Evolutionary conservation across 2,797 vertebrate genomes (phyloP).

Genomic region (Enteromius argenteus): DNA sequence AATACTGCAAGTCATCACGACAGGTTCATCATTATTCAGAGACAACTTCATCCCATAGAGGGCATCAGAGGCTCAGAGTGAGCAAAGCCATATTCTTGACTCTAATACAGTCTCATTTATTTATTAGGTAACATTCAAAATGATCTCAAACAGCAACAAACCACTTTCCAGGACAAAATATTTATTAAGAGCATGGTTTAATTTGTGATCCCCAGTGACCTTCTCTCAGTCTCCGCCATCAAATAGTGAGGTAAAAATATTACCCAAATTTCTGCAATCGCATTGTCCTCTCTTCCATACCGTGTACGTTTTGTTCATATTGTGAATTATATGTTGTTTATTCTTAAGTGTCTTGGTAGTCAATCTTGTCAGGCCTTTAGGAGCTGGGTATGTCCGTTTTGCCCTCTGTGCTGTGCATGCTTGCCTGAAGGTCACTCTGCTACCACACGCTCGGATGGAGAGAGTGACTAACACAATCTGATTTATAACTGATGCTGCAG

Average conservation of each 20-base stretch:
- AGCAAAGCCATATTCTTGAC: conserved; percentile 1
- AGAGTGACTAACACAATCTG: conserved; percentile 8
- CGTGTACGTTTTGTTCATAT: neutral
- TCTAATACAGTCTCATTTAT: neutral
- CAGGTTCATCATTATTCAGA: conserved; percentile 14
- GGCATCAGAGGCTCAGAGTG: conserved; percentile 16
- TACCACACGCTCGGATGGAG: neutral
- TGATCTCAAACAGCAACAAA: neutral
- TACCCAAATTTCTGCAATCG: neutral
- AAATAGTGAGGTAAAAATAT: neutral
- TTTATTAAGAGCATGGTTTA: neutral
- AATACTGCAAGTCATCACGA: conserved; percentile 47
- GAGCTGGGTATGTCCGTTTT: neutral
- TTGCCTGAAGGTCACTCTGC: conserved; percentile 37
- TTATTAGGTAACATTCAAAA: neutral
- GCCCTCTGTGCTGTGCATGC: neutral
- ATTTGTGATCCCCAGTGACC: neutral
- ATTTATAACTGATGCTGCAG: conserved; percentile 25
- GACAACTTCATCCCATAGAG: conserved; percentile 17
- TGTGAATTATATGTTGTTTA: neutral
- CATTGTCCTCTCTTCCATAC: too few relatives aligned
- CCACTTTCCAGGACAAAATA: neutral
- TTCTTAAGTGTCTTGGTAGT: neutral
- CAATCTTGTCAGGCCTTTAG: neutral
- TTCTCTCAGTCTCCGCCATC: neutral